phyloP scores from a whole-genome alignment of 2,797 vertebrate genomes.

The Melanotaenia trifasciata region DNA sequence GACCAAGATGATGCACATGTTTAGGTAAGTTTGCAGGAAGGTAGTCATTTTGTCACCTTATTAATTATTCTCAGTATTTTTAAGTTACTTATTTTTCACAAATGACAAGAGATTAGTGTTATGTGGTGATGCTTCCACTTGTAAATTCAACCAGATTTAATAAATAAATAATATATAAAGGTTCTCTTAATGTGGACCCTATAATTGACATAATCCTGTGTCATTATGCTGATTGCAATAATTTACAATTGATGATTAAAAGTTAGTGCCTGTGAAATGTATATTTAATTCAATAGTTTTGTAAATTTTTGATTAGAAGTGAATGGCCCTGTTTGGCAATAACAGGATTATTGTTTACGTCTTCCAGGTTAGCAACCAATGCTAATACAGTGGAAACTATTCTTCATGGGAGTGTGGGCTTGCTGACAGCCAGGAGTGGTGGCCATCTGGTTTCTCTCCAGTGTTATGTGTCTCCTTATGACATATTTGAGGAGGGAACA shows the following conservation, averaged over 20 bases:
- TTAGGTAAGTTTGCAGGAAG: slow-evolving; percentile 85
- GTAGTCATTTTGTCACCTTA: not conserved
- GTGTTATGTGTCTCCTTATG: slow-evolving; percentile 96
- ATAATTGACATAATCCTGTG: not conserved
- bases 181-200: not conserved
- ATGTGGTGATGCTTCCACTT: not conserved
- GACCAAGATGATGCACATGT: slow-evolving; percentile 99
- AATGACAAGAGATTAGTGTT: too few species aligned
- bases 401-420: slow-evolving; percentile 94
- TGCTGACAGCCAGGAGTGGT: slow-evolving; percentile 93
- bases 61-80: not conserved
- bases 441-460: slow-evolving; percentile 96
- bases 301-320: not conserved
- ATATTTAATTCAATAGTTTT: not conserved
- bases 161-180: not conserved
- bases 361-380: slow-evolving; percentile 93
- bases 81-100: not conserved
- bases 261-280: not conserved
- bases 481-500: slow-evolving; percentile 90
- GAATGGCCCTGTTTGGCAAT: slow-evolving; percentile 1
- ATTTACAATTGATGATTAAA: not conserved
- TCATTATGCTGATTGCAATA: not conserved
- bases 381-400: slow-evolving; percentile 94
- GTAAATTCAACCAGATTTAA: not conserved
- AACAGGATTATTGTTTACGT: slow-evolving; percentile 45